Base-by-base conservation (phyloP, 2,888 invertebrate genomes). In the Euzophera pinguis region DNA sequence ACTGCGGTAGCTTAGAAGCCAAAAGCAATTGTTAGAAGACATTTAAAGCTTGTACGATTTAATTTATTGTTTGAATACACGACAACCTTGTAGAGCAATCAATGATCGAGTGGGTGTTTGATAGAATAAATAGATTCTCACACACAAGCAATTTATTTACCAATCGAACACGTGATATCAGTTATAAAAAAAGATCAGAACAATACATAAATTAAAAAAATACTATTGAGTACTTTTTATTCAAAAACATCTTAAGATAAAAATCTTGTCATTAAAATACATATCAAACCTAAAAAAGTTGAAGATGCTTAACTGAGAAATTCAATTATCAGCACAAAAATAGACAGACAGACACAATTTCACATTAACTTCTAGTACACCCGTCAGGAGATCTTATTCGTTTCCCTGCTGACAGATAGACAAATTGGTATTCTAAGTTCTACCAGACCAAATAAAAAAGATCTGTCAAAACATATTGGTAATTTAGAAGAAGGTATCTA, bases 371-470 rank as follows among this genome's bases (percentile, higher is more conserved):
- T 27, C 16, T 37, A 38, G 16, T 12, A 50, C 61, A 62, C 60
- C 55, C 61, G 64, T 65, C 67, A 65, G 62, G 59, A 63, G 59
- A 70, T 69, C 71, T 57, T 65, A 71, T 77, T 68, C 72, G 71
- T 71, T 70, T 74, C 68, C 72, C 66, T 65, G 81, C 70, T 83
- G 87, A 87, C 86, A 83, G 79, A 75, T 72, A 71, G 78, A 87
- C 83, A 82, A 83, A 88, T 87, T 79, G 71, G 71, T 74, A 77
- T 80, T 78, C 82, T 76, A 73, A 78, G 78, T 75, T 71, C 67
- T 67, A 64, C 63, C 47, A 42, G 60, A 55, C 77, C 71, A 71
- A 4, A 52, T 1, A 42, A 14, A 14, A 17, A 48, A 55, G 64
- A 60, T 14, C 65, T 43, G 13, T 47, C 1, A 48, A 17, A 9